A percentile compares a stretch with the other conserved stretches of the same genome.
Evolutionary conservation across 2,113 vertebrate species (phyloP).

Genomic region (Sinocyclocheilus rhinocerous): DNA sequence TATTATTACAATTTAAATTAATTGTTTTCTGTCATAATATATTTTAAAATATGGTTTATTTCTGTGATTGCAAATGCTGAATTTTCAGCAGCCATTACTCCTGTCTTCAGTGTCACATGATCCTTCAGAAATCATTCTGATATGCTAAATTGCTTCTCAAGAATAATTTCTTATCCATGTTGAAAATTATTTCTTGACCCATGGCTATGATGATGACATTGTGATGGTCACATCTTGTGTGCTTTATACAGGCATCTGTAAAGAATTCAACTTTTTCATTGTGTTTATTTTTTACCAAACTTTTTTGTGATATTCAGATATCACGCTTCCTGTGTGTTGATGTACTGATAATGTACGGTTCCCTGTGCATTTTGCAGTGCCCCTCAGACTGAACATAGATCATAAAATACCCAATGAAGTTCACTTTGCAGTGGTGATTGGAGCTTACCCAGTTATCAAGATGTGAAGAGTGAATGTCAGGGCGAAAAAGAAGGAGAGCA

Average conservation of each 20-base stretch:
- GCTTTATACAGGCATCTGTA: background rate
- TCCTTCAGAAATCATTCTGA: background rate
- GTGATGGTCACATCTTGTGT: background rate
- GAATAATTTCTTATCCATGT: background rate
- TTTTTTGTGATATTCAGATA: no score
- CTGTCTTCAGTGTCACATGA: background rate
- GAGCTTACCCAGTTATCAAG: background rate
- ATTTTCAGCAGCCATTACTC: background rate
- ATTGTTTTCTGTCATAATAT: no score
- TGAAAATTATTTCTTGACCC: background rate
- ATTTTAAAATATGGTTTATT: background rate
- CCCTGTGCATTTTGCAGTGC: background rate
- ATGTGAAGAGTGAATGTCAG: background rate
- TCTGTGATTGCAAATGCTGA: background rate
- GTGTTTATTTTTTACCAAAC: no score
- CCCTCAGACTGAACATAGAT: background rate
- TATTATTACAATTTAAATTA: no score
- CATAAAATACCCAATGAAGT: background rate
- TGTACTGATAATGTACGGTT: background rate
- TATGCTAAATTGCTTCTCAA: background rate
- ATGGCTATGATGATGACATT: background rate
- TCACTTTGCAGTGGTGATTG: background rate
- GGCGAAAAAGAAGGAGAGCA: slow-evolving; percentile 10
- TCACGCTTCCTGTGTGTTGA: background rate
- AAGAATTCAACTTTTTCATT: no score